Evolutionary conservation across 2,797 vertebrate genomes (phyloP).

Genomic region (Molossus alvarezi): DNA sequence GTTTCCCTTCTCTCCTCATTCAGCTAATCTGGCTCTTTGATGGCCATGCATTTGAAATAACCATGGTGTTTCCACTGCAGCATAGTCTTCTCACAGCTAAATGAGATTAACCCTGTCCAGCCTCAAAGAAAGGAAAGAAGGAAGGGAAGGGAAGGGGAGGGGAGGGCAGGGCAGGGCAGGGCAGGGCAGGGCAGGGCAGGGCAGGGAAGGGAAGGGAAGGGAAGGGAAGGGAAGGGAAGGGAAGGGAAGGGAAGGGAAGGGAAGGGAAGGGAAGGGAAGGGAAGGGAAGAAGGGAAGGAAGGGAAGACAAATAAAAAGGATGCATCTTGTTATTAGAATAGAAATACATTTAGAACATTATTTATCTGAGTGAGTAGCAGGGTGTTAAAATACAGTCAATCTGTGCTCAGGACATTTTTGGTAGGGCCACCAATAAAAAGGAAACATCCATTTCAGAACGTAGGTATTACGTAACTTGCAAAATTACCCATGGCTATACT

Average conservation of each 20-base stretch:
- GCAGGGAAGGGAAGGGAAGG: too few relatives aligned
- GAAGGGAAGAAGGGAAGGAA: too few relatives aligned
- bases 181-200: accelerated
- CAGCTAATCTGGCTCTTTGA: constrained; percentile 90
- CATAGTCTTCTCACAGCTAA: constrained; percentile 89
- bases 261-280: not conserved
- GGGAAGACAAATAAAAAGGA: not conserved
- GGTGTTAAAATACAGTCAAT: constrained; percentile 80
- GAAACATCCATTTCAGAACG: constrained; percentile 70
- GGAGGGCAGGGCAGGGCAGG: too few relatives aligned
- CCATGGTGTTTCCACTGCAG: constrained; percentile 87
- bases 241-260: too few relatives aligned
- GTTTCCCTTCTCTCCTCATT: constrained; percentile 87
- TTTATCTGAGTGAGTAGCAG: constrained; percentile 78
- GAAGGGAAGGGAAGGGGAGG: too few relatives aligned
- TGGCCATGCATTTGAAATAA: constrained; percentile 91
- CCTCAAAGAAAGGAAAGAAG: constrained; percentile 63
- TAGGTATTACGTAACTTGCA: constrained; percentile 73
- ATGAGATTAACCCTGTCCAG: constrained; percentile 88
- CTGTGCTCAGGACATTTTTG: constrained; percentile 85
- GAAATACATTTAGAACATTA: constrained; percentile 74
- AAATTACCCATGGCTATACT: constrained; percentile 82
- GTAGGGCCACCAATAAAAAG: constrained; percentile 64
- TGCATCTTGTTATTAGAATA: constrained; percentile 62
- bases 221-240: not conserved